These are phyloP conservation scores for Apamea anceps DNA, from an alignment of 2,888 invertebrate genomes.

Conservation along the genomic window DNA sequence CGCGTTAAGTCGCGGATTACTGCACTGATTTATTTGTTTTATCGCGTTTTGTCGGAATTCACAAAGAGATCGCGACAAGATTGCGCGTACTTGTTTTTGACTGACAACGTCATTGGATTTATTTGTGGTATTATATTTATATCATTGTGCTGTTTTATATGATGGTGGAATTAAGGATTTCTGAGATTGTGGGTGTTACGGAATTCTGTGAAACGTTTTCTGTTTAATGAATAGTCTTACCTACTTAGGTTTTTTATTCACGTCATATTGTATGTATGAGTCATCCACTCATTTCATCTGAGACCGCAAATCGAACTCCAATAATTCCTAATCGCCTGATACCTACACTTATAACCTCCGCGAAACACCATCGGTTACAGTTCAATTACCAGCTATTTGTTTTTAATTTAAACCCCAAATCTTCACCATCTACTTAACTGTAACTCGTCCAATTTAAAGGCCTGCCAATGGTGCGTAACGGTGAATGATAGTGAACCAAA, in stretches of 20 bases:
- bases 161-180: conserved; percentile 23
- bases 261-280: not conserved
- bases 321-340: conserved; percentile 4
- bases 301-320: conserved; percentile 26
- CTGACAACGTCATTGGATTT: conserved; percentile 66
- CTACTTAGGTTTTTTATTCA: not conserved
- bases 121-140: conserved; percentile 54
- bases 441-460: conserved; percentile 64
- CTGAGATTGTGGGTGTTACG: conserved; percentile 30
- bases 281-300: not conserved
- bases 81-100: conserved; percentile 63
- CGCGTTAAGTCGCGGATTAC: conserved; percentile 79
- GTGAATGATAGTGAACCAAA: conserved; percentile 74
- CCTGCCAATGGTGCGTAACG: conserved; percentile 71
- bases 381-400: conserved; percentile 60
- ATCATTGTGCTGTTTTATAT: conserved; percentile 27
- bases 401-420: conserved; percentile 65
- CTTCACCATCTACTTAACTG: conserved; percentile 60
- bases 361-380: conserved; percentile 7
- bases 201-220: conserved; percentile 7
- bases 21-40: conserved; percentile 84
- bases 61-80: conserved; percentile 65
- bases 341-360: not conserved
- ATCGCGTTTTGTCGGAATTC: conserved; percentile 80
- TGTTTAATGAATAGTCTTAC: conserved; percentile 11